phyloP scores from a whole-genome alignment of 1,140 invertebrate species.

The Diorhabda sublineata region DNA sequence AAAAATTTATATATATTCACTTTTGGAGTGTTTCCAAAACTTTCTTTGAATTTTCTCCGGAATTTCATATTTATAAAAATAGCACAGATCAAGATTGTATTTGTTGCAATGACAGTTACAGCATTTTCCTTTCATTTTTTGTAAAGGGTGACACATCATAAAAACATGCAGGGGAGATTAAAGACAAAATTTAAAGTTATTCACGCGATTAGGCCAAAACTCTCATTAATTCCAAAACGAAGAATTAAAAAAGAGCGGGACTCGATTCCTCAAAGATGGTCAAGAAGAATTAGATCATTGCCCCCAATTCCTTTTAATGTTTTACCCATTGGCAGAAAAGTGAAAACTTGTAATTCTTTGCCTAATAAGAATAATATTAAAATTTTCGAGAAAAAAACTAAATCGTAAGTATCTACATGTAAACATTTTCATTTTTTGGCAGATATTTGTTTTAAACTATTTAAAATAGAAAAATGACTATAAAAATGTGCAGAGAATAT shows the following conservation, averaged over 20 bases:
- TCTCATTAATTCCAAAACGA: not conserved
- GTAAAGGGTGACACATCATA: not conserved
- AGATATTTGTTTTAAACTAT: too few relatives aligned
- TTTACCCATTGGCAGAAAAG: slow-evolving; percentile 4
- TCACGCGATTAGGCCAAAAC: not conserved
- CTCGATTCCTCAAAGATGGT: slow-evolving; percentile 10
- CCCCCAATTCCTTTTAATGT: slow-evolving; percentile 16
- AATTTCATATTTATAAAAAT: too few relatives aligned
- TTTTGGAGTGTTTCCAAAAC: too few relatives aligned
- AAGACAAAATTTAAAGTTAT: slow-evolving; percentile 14
- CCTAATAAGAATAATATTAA: not conserved
- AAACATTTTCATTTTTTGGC: too few relatives aligned
- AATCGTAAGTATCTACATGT: not conserved
- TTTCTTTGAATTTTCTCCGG: too few relatives aligned
- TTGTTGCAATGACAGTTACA: too few relatives aligned
- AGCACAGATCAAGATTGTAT: too few relatives aligned
- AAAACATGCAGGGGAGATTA: slow-evolving; percentile 14
- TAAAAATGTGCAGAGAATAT: too few relatives aligned
- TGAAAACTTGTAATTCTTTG: not conserved
- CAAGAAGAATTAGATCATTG: slow-evolving; percentile 17
- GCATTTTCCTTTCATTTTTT: too few relatives aligned
- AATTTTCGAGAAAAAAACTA: not conserved
- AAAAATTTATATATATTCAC: too few relatives aligned
- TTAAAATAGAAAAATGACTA: too few relatives aligned
- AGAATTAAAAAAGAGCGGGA: slow-evolving; percentile 6